These are phyloP conservation scores for Drosophila prosaltans DNA, from an alignment of 1,140 invertebrate genomes.

Conservation along the genomic window DNA sequence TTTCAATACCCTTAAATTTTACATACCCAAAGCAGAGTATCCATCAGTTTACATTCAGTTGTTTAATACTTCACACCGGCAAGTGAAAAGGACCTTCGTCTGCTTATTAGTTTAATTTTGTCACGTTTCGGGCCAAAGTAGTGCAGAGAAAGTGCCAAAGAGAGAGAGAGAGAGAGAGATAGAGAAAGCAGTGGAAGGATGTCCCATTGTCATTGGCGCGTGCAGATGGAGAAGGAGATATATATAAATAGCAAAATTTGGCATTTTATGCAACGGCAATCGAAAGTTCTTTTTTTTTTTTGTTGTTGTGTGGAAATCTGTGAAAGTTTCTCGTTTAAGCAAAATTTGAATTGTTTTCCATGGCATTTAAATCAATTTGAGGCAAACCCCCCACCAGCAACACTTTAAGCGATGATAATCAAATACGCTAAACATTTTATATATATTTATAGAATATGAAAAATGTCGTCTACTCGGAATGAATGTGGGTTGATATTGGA, in stretches of 20 bases:
- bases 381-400: constrained; percentile 6
- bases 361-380: constrained; percentile 65
- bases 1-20: too few species aligned
- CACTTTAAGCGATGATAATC: constrained; percentile 56
- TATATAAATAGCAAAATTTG: constrained; percentile 77
- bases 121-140: constrained; percentile 56
- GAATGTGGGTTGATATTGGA: constrained; percentile 20
- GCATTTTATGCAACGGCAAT: constrained; percentile 58
- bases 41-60: neutral
- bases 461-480: constrained; percentile 21
- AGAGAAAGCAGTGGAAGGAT: constrained; percentile 11
- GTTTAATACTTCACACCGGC: neutral
- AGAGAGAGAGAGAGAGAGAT: constrained; percentile 4
- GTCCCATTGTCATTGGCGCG: neutral
- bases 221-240: constrained; percentile 16
- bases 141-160: constrained; percentile 36
- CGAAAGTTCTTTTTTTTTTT: constrained; percentile 45
- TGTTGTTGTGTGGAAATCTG: constrained; percentile 23
- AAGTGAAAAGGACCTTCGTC: constrained; percentile 5
- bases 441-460: constrained; percentile 28
- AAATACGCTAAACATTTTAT: constrained; percentile 20
- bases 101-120: constrained; percentile 69
- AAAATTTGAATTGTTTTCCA: constrained; percentile 13
- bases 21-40: neutral
- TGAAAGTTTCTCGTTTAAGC: constrained; percentile 37